Percentiles rank a stretch among this genome's conserved stretches.
phyloP scores from a whole-genome alignment of 2,113 vertebrate genomes.

The Trematomus loennbergii region DNA sequence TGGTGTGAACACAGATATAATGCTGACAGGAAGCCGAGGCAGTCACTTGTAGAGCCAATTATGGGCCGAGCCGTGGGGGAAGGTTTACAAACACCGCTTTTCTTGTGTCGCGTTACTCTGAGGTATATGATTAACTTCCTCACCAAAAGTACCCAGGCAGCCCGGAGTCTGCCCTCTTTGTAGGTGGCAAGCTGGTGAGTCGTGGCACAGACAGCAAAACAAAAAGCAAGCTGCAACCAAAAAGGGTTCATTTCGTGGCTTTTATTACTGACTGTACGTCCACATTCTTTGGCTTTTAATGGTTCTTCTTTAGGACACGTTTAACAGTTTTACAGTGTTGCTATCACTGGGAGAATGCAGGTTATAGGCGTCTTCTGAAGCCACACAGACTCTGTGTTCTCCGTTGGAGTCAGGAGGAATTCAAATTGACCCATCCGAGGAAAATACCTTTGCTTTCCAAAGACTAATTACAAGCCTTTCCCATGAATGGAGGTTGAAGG shows the following conservation, averaged over 20 bases:
- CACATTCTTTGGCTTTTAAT: conserved; percentile 73
- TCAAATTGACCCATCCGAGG: conserved; percentile 63
- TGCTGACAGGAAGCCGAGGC: conserved; percentile 86
- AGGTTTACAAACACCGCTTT: conserved; percentile 83
- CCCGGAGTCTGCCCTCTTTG: conserved; percentile 70
- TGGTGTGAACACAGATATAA: conserved; percentile 85
- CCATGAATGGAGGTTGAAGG: conserved; percentile 67
- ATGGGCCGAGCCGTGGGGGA: conserved; percentile 77
- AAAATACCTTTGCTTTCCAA: conserved; percentile 74
- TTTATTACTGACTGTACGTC: conserved; percentile 57
- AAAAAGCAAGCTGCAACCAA: conserved; percentile 40
- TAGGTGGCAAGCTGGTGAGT: conserved; percentile 77
- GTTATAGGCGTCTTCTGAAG: conserved; percentile 64
- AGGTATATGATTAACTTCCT: conserved; percentile 87
- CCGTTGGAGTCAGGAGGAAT: conserved; percentile 65
- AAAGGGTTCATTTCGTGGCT: conserved; percentile 55
- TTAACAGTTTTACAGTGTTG: conserved; percentile 70
- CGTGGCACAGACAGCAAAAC: conserved; percentile 61
- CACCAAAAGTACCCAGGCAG: conserved; percentile 75
- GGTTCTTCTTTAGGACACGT: conserved; percentile 55
- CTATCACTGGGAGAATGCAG: conserved; percentile 67
- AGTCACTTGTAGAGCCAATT: conserved; percentile 86
- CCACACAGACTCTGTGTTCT: conserved; percentile 55
- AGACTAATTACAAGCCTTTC: conserved; percentile 77
- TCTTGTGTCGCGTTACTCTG: conserved; percentile 79